These are phyloP conservation scores for Aporophyla nigra DNA, from an alignment of 2,888 invertebrate species.

Conservation along the genomic window DNA sequence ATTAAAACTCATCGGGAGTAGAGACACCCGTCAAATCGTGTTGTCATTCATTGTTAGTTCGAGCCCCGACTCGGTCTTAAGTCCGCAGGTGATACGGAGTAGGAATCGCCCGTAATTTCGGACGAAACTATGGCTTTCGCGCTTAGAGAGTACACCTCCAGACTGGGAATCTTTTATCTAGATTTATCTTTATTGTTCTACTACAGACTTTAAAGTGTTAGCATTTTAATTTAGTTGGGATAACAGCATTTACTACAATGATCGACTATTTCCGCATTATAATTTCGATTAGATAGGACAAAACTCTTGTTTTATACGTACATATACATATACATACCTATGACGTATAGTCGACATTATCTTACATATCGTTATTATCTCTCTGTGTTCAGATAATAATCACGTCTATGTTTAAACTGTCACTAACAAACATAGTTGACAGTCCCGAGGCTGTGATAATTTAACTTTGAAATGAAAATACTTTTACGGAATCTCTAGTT, in stretches of 20 bases:
- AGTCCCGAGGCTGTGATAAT: slow-evolving; percentile 8
- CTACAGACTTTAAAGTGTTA: neutral
- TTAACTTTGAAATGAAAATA: slow-evolving; percentile 32
- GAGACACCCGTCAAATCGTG: too few relatives aligned
- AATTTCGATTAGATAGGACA: slow-evolving; percentile 15
- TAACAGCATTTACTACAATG: neutral
- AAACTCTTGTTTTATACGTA: neutral
- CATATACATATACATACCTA: neutral
- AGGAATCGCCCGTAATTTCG: too few relatives aligned
- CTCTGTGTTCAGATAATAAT: slow-evolving; percentile 24
- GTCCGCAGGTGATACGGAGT: too few relatives aligned
- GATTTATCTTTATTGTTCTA: neutral
- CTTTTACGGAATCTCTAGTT: neutral
- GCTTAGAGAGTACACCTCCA: too few relatives aligned
- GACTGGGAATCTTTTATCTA: neutral
- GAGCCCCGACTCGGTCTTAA: too few relatives aligned
- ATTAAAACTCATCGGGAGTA: too few relatives aligned
- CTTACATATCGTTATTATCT: slow-evolving; percentile 21
- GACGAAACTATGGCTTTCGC: too few relatives aligned
- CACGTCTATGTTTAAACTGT: slow-evolving; percentile 22
- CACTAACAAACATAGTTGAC: slow-evolving; percentile 18
- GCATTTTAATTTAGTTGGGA: neutral
- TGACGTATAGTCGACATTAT: slow-evolving; percentile 20
- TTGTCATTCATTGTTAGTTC: too few relatives aligned
- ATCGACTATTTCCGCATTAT: slow-evolving; percentile 14